Conservation (phyloP, 2,797 vertebrate species). For the Silurus aristotelis region DNA sequence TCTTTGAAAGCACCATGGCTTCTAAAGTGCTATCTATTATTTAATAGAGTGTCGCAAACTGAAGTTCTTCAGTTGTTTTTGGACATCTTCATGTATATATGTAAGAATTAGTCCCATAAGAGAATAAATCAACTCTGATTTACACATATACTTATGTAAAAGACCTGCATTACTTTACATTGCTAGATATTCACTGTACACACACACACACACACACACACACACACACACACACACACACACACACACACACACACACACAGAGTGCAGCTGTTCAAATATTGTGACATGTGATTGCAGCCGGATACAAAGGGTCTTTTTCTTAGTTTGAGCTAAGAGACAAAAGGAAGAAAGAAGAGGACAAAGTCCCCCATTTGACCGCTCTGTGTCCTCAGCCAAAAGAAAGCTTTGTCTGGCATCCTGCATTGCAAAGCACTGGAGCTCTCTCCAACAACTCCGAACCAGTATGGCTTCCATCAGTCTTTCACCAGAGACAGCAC, state of each 20-base stretch:
- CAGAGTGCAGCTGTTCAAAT: slow-evolving; percentile 60
- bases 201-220: slow-evolving; percentile 42
- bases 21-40: neutral
- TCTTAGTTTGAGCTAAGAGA: slow-evolving; percentile 40
- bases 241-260: slow-evolving; percentile 30
- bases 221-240: slow-evolving; percentile 33
- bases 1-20: neutral
- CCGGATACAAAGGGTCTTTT: slow-evolving; percentile 52
- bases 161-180: neutral
- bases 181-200: neutral
- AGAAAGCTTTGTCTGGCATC: slow-evolving; percentile 41
- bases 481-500: slow-evolving; percentile 24
- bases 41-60: neutral
- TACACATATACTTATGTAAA: neutral
- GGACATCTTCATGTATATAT: neutral
- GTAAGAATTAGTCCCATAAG: neutral
- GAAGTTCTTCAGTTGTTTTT: neutral
- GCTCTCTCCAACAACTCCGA: slow-evolving; percentile 33
- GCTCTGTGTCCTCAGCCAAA: slow-evolving; percentile 37
- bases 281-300: slow-evolving; percentile 59
- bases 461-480: slow-evolving; percentile 15
- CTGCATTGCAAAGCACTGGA: slow-evolving; percentile 17
- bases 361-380: slow-evolving; percentile 41
- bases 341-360: slow-evolving; percentile 51
- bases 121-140: neutral